Evolutionary conservation across 2,797 vertebrate genomes (phyloP), one percentile per base, ranked within the genome.

Genomic region (Hypotaenidia philippensis): DNA sequence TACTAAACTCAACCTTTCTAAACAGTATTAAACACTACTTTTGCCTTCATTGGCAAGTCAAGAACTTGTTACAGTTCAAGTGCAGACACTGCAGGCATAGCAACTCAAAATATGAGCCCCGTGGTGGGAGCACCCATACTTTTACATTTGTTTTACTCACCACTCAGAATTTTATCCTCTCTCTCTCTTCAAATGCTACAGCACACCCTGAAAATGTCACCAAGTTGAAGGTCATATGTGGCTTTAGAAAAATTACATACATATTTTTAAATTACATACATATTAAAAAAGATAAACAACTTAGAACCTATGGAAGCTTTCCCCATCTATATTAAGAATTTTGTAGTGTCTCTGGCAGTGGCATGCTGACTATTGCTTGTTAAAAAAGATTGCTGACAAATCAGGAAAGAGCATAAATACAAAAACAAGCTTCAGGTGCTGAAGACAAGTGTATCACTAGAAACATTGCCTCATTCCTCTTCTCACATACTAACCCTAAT

Each of bases 61-160:
- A 60, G 25, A 16, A 13, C 10, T 32, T 69, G 27, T 22, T 40
- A 57, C 32, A 17, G 53, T 57, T 80, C 38, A 77, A 65, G 10
- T 5, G 11, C 60, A 56, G 34, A 12, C 13, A 25, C 0, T 0
- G 44, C 20, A 27, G 32, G 32, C 9, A 56, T 72, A 71, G 4
- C 34, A 23, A 38, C 20, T 38, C 19, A 22, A 86, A 69, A 13
- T 34, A 69, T 8, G 27, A 65, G 4, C 6, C 25, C n/a, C 0
- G 0, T 0, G 2, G 9, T 18, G 23, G 20, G 3, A 2, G 82
- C 20, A 68, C 6, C 10, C 10, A 7, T 12, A 29, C 0, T 57
- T 41, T 44, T 76, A 14, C 0, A 0, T 1, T 36, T 29, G 7
- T 12, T 79, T 79, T 26, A 53, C 16, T 50, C 44, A 50, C 6